Evolutionary conservation across 1,140 invertebrate genomes (phyloP).

Genomic region (Leguminivora glycinivorella): DNA sequence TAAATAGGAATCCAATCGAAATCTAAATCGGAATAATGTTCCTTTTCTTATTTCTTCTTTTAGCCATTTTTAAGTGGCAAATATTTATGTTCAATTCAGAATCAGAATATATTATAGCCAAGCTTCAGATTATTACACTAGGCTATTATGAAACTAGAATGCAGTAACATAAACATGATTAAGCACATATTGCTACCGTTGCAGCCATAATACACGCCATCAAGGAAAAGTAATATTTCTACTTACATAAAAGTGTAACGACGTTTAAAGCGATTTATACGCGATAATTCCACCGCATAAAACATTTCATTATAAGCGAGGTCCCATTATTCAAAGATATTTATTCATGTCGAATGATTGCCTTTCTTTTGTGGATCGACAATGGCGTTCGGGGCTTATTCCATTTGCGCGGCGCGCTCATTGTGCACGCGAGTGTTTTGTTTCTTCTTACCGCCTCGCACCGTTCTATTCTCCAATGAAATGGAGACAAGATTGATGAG

Average conservation of each 20-base stretch:
- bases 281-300: slow-evolving; percentile 69
- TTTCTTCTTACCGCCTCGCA: slow-evolving; percentile 41
- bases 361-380: slow-evolving; percentile 76
- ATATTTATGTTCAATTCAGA: too few relatives aligned
- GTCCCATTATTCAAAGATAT: slow-evolving; percentile 75
- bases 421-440: slow-evolving; percentile 66
- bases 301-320: slow-evolving; percentile 74
- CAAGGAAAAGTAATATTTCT: slow-evolving; percentile 17
- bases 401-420: slow-evolving; percentile 65
- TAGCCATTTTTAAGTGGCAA: too few relatives aligned
- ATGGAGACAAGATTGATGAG: slow-evolving; percentile 75
- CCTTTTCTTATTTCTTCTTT: too few relatives aligned
- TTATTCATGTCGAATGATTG: slow-evolving; percentile 78
- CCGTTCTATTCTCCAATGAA: slow-evolving; percentile 67
- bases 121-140: too few relatives aligned
- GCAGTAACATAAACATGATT: not conserved
- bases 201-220: not conserved
- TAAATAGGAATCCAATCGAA: too few relatives aligned
- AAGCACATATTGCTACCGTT: slow-evolving; percentile 33
- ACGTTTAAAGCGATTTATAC: slow-evolving; percentile 60
- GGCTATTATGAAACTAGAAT: too few relatives aligned
- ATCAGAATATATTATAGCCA: too few relatives aligned
- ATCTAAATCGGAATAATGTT: too few relatives aligned
- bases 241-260: slow-evolving; percentile 18
- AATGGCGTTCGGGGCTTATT: slow-evolving; percentile 64